phyloP scores from a whole-genome alignment of 2,888 invertebrate genomes.

The Xestobium rufovillosum region DNA sequence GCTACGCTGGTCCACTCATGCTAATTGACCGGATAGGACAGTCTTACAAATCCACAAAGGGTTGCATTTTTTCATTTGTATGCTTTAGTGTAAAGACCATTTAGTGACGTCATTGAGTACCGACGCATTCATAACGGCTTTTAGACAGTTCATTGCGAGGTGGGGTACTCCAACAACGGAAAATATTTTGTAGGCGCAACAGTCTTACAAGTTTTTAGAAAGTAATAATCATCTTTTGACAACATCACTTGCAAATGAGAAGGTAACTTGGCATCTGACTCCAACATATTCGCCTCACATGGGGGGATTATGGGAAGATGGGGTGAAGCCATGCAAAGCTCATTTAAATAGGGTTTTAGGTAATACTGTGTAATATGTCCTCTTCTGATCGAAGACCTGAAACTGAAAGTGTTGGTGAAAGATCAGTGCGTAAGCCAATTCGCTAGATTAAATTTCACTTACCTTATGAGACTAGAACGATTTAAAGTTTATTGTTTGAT shows the following conservation, averaged over 20 bases:
- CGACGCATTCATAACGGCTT: not conserved
- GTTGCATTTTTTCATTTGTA: conserved; percentile 4
- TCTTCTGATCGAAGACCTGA: no score
- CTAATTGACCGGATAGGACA: not conserved
- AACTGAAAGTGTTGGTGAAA: no score
- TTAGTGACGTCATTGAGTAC: conserved; percentile 5
- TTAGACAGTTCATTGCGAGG: not conserved
- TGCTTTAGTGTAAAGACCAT: conserved; percentile 5
- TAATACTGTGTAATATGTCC: no score
- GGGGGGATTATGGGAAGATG: conserved; percentile 23
- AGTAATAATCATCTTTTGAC: conserved; percentile 10
- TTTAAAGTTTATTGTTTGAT: no score
- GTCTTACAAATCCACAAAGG: conserved; percentile 1
- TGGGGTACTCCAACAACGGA: conserved; percentile 1
- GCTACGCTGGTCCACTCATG: not conserved
- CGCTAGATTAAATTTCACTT: no score
- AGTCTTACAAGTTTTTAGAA: conserved; percentile 7
- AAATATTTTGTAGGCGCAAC: conserved; percentile 2
- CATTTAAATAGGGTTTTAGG: conserved; percentile 17
- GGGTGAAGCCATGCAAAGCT: conserved; percentile 21
- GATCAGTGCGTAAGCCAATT: no score
- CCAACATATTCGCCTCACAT: no score
- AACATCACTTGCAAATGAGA: no score
- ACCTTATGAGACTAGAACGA: no score
- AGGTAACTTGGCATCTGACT: no score